Conservation (phyloP, 2,113 vertebrate species). For the Euleptes europaea region DNA sequence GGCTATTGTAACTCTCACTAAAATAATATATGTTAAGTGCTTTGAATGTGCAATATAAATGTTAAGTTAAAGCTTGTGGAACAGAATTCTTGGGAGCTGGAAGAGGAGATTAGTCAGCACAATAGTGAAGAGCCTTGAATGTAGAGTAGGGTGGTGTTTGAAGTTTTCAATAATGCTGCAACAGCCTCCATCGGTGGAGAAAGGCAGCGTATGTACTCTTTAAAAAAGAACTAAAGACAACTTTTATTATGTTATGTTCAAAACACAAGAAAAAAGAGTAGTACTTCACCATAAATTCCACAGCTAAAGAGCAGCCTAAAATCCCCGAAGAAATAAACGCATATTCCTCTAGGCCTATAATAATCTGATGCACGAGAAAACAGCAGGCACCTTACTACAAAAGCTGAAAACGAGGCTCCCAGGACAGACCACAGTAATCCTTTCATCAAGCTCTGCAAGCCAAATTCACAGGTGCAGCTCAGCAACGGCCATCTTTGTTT, state of each 20-base stretch:
- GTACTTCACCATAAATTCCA: not conserved
- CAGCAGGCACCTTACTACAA: not conserved
- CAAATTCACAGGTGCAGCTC: not conserved
- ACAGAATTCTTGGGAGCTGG: not conserved
- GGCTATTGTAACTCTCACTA: not conserved
- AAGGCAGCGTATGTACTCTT: not conserved
- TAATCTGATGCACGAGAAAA: not conserved
- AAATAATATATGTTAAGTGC: not conserved
- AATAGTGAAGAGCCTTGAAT: not conserved
- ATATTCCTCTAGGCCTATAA: not conserved
- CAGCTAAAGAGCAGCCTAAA: not conserved
- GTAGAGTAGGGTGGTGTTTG: not conserved
- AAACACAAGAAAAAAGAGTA: not conserved
- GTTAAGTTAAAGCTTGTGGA: not conserved
- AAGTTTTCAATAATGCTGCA: not conserved
- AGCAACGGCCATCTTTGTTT: not conserved
- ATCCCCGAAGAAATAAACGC: not conserved
- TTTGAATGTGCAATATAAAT: not conserved
- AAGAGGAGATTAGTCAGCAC: not conserved
- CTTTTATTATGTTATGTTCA: not conserved
- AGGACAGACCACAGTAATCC: not conserved
- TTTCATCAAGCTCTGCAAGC: slow-evolving; percentile 29
- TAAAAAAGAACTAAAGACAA: not conserved
- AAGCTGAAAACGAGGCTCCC: slow-evolving; percentile 7
- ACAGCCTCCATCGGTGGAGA: not conserved